Evolutionary conservation across 1,140 invertebrate species (phyloP).

Genomic region (Drosophila asahinai): DNA sequence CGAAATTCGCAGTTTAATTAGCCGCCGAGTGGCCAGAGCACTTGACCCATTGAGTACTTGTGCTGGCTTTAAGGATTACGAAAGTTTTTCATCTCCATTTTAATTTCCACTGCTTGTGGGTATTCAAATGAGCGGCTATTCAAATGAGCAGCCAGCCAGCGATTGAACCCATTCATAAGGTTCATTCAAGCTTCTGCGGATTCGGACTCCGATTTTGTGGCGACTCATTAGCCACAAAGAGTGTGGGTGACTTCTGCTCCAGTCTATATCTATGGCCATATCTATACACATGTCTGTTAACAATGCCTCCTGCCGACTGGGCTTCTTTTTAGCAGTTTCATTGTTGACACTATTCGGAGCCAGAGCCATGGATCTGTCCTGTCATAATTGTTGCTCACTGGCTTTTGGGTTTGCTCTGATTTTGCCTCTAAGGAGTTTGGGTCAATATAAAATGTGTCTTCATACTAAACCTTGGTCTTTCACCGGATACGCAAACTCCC

Average conservation of each 20-base stretch:
- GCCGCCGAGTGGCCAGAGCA: conserved; percentile 24
- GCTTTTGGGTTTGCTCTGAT: conserved; percentile 23
- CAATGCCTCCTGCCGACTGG: conserved; percentile 12
- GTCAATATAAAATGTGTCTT: neutral
- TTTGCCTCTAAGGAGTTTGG: conserved; percentile 30
- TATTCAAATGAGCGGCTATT: conserved; percentile 39
- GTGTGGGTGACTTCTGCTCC: conserved; percentile 20
- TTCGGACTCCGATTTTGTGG: conserved; percentile 41
- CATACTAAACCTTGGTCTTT: conserved; percentile 36
- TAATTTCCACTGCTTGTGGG: neutral
- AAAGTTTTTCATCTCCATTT: conserved; percentile 32
- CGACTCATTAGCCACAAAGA: conserved; percentile 67
- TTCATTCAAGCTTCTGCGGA: conserved; percentile 47
- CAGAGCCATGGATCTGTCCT: conserved; percentile 61
- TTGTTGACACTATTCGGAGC: conserved; percentile 71
- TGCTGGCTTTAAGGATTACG: conserved; percentile 39
- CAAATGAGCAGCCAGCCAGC: conserved; percentile 25
- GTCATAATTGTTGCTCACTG: conserved; percentile 78
- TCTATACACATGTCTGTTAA: conserved; percentile 34
- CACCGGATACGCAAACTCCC: conserved; percentile 45
- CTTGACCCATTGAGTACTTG: conserved; percentile 51
- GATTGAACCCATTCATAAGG: conserved; percentile 57
- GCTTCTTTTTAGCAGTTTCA: conserved; percentile 73
- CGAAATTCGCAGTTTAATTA: conserved; percentile 51
- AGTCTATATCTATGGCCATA: conserved; percentile 6